Evolutionary conservation across 2,888 invertebrate species (phyloP).

Genomic region (Julus scandinavius): DNA sequence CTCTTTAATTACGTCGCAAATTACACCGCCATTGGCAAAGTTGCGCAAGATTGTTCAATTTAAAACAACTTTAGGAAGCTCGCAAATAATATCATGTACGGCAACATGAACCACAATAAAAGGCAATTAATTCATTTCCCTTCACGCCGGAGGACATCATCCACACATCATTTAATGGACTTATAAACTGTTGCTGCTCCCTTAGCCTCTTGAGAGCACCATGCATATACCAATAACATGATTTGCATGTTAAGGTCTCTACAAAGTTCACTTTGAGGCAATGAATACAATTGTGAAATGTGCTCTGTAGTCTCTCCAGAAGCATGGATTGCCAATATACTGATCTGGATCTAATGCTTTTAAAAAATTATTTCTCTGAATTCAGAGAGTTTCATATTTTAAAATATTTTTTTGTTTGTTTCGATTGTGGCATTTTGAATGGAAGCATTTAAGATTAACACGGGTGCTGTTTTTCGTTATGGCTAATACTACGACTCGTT

Average conservation of each 20-base stretch:
- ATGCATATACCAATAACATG: background rate
- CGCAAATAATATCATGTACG: conserved; percentile 2
- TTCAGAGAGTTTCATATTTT: too few relatives aligned
- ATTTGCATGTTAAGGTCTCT: background rate
- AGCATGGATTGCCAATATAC: too few relatives aligned
- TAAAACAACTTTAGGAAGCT: background rate
- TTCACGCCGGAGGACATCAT: conserved; percentile 25
- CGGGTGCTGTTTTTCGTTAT: too few relatives aligned
- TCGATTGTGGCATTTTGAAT: too few relatives aligned
- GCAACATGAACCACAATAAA: conserved; percentile 18
- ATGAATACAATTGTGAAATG: too few relatives aligned
- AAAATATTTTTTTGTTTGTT: too few relatives aligned
- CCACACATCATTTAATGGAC: conserved; percentile 6
- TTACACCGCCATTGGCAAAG: background rate
- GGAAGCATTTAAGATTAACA: too few relatives aligned
- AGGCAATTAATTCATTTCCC: conserved; percentile 28
- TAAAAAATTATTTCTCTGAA: too few relatives aligned
- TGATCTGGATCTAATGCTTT: too few relatives aligned
- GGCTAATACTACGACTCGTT: too few relatives aligned
- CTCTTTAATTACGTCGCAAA: background rate
- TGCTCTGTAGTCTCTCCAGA: too few relatives aligned
- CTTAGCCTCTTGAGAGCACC: background rate
- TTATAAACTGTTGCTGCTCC: background rate
- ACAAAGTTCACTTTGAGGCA: too few relatives aligned
- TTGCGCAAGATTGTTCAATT: background rate